Conservation (phyloP, 2,113 vertebrate genomes). For the Rhagologus leucostigma region DNA sequence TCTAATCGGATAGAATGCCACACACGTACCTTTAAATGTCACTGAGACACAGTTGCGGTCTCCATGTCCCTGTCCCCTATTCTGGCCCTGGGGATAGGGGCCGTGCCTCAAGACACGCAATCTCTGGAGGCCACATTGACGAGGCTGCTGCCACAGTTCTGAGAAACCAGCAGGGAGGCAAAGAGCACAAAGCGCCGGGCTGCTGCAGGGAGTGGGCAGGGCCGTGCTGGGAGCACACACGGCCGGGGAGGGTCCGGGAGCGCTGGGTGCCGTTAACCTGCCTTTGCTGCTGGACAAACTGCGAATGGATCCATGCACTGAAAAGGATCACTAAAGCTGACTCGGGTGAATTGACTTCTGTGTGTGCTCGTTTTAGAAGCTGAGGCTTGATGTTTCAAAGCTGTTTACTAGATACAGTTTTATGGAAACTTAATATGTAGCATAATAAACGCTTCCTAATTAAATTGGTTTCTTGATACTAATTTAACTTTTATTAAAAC, state of each 20-base stretch:
- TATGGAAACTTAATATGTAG: background rate
- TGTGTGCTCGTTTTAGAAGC: background rate
- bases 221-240: background rate
- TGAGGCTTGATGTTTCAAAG: background rate
- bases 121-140: background rate
- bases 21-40: background rate
- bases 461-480: background rate
- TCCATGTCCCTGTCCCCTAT: accelerated
- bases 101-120: accelerated
- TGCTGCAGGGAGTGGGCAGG: background rate
- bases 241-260: too few relatives aligned
- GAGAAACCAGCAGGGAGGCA: accelerated
- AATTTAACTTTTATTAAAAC: background rate
- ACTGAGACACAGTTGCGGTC: accelerated
- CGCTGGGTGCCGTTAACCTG: accelerated
- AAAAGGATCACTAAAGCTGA: background rate
- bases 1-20: background rate
- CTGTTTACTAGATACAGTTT: background rate
- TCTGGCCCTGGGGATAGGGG: background rate
- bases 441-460: background rate
- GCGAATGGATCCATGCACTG: background rate
- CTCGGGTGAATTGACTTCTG: background rate
- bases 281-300: background rate
- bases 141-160: background rate
- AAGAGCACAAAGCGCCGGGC: background rate